Base-by-base conservation (phyloP, 2,797 vertebrate species). In the Nothura maculosa region DNA sequence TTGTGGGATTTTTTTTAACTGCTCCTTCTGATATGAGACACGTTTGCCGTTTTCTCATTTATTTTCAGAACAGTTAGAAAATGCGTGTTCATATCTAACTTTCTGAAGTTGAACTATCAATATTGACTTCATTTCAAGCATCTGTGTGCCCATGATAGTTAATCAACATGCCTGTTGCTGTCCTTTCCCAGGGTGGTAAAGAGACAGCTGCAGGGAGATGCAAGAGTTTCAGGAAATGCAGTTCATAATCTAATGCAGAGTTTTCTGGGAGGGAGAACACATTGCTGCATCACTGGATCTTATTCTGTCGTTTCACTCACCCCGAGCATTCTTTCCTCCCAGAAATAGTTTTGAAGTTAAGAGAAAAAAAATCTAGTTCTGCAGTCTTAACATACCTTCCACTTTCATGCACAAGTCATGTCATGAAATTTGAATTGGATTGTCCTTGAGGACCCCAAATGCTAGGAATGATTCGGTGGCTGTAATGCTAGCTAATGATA, bases 21-120 rank as follows among this genome's bases (percentile, higher is more conserved):
- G 7, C 48, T 85, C 18, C 48, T 36, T 43, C 28, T 70, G 70
- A 63, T 74, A 43, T 0, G 1, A 57, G 20, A 28, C 57, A 90
- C 63, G 32, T n/a, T 80, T 57, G 74, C 36, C 21, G 24, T 25
- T 25, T 48, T 47, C 9, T 21, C 13, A 3, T 83, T 70, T 84
- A 32, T 85, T 89, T 80, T 19, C 30, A n/a, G 47, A 50, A 60
- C 25, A 67, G 40, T 34, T 47, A 52, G 38, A 61, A 76, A 81
- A 40, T 16, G 1, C 8, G 10, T 45, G 22, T 34, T 89, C 50
- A 0, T 76, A 25, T 66, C 25, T 89, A 0, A 0, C 2, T 64
- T 47, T 84, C 28, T 54, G 16, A 10, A 47, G 58, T 25, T 25
- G 27, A 80, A 74, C 18, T 27, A 48, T 48, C 57, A 60, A 48